phyloP scores from a whole-genome alignment of 2,113 vertebrate species.

The Podarcis raffonei region DNA sequence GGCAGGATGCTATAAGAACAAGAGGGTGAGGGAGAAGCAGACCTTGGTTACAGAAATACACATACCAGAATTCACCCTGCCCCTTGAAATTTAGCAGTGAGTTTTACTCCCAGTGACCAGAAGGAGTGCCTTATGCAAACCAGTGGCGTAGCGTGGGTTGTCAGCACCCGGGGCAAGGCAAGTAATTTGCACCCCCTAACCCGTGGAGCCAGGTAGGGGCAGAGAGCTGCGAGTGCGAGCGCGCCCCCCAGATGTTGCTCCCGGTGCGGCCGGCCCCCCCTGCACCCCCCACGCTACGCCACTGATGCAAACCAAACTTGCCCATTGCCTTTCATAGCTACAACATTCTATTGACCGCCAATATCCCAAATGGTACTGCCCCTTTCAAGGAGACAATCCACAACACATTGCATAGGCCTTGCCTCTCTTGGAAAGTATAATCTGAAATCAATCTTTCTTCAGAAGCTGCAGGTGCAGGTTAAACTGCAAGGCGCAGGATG shows the following conservation, averaged over 20 bases:
- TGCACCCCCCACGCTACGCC: too few species aligned
- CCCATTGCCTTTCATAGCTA: neutral
- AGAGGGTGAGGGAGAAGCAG: neutral
- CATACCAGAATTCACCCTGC: fast-evolving
- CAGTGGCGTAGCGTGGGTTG: neutral
- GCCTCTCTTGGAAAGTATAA: neutral
- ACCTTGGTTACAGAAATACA: slow-evolving; percentile 38
- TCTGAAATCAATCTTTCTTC: neutral
- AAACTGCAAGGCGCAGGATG: neutral
- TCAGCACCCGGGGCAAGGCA: too few species aligned
- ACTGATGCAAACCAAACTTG: neutral
- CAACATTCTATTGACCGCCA: too few species aligned
- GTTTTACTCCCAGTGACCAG: neutral
- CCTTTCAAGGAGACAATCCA: neutral
- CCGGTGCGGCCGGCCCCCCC: too few species aligned
- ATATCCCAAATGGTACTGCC: neutral
- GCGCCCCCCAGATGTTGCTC: too few species aligned
- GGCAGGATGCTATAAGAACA: slow-evolving; percentile 87
- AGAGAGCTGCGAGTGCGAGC: too few species aligned
- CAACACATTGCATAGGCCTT: neutral
- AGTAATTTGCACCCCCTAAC: too few species aligned
- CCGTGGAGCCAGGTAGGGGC: too few species aligned
- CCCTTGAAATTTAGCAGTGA: neutral
- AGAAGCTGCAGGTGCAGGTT: neutral
- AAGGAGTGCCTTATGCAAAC: neutral